These are phyloP conservation scores for Acanthosepion pharaonis DNA, from an alignment of 2,888 invertebrate genomes.

Conservation along the genomic window DNA sequence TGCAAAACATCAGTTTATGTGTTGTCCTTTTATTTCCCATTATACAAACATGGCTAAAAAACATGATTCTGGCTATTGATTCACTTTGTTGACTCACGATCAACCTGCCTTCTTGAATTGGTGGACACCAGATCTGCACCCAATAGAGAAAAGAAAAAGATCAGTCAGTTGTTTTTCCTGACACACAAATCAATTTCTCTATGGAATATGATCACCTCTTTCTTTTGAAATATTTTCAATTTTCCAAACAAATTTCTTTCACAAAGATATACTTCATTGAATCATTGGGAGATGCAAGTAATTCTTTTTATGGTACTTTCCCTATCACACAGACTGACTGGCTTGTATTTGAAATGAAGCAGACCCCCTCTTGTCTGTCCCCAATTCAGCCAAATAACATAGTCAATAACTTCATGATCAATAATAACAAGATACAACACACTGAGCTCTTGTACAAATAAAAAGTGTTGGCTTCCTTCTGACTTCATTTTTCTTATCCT, in stretches of 20 bases:
- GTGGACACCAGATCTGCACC: slow-evolving; percentile 3
- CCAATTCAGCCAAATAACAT: background rate
- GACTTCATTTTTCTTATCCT: background rate
- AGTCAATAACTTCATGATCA: background rate
- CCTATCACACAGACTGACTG: background rate
- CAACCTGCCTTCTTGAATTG: background rate
- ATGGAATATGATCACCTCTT: slow-evolving; percentile 1
- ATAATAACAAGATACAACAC: background rate
- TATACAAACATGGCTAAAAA: too few species aligned
- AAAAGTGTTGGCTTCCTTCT: background rate
- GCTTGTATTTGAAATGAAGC: background rate
- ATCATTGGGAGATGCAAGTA: background rate
- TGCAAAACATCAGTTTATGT: too few species aligned
- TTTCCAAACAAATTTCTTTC: slow-evolving; percentile 12
- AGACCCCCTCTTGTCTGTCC: slow-evolving; percentile 7
- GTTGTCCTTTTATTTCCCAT: too few species aligned
- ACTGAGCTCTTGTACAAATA: background rate
- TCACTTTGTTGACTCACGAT: background rate
- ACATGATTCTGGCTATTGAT: too few species aligned
- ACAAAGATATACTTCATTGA: background rate
- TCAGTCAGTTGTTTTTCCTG: background rate
- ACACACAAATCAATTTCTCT: background rate
- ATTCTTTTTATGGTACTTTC: background rate
- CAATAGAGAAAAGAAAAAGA: background rate
- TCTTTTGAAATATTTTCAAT: slow-evolving; percentile 1